Base-by-base conservation (phyloP, 2,113 vertebrate species). In the Hippopotamus amphibius region DNA sequence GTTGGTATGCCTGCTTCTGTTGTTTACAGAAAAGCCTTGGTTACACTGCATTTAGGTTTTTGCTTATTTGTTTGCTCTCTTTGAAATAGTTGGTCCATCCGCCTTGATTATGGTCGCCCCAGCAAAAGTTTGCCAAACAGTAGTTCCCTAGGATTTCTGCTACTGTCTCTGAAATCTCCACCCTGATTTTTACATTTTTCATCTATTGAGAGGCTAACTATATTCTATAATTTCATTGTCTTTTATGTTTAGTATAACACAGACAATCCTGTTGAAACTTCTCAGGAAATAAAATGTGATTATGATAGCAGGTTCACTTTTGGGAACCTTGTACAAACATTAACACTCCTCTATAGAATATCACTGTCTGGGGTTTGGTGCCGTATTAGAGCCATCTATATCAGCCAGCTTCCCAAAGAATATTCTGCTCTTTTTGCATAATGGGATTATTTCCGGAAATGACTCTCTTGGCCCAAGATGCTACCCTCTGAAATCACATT, bases 361-460 rank as follows among this genome's bases (percentile, higher is more conserved):
- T 66, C 65, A 63, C 86, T 88, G 15, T 88, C 26, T 88, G 28
- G 57, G 10, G 41, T 69, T 72, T 86, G 48, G 74, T 97, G 65
- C 19, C n/a, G 14, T 82, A 24, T 81, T 76, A 84, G 43, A 81
- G 26, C 50, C 86, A 65, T 72, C 59, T 80, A 0, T 66, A 81
- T 92, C 43, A 79, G 19, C 55, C 33, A 96, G 65, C 84, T 88
- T 93, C 66, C 61, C 95, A 83, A 77, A 86, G 68, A 89, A 69
- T 94, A 85, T 76, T 28, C 57, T 84, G 37, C 43, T 95, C 53
- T 93, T 82, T 92, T 95, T 95, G 57, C 76, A 74, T 63, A 92
- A 83, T 53, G 11, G 26, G 57, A 61, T 88, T 76, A 72, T 92
- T 96, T 93, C 65, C 86, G 46, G 59, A 65, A 95, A 74, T 90